Percentiles rank a stretch among this genome's conserved stretches.
Evolutionary conservation across 2,888 invertebrate species (phyloP).

Genomic region (Oscheius sp.): DNA sequence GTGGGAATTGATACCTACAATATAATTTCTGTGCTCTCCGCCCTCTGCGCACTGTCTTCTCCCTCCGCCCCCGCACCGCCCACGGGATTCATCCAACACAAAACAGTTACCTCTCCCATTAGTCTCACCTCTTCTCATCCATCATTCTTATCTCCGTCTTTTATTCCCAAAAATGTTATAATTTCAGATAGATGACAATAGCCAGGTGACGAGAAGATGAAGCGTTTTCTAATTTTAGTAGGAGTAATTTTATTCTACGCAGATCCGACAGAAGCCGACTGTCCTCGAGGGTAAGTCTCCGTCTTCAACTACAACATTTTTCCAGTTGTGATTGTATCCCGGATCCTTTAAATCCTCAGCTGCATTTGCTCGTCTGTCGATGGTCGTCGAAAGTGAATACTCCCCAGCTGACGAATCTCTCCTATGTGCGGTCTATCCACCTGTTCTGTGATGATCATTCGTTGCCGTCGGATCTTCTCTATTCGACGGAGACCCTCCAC

Average conservation of each 20-base stretch:
- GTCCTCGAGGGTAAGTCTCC: conserved; percentile 15
- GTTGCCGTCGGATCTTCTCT: conserved; percentile 42
- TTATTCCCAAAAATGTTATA: neutral
- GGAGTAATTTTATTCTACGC: conserved; percentile 9
- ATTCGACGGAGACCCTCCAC: conserved; percentile 38
- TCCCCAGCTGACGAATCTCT: conserved; percentile 14
- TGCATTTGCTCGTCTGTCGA: conserved; percentile 45
- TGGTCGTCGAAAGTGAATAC: conserved; percentile 25
- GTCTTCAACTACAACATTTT: neutral
- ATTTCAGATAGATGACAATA: conserved; percentile 9
- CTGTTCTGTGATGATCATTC: conserved; percentile 28
- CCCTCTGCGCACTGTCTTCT: neutral
- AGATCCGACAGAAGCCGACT: neutral
- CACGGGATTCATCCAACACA: conserved; percentile 15
- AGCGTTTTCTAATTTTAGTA: neutral
- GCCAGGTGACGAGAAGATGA: conserved; percentile 8
- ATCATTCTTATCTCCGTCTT: neutral
- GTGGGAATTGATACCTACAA: neutral
- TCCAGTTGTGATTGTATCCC: conserved; percentile 65
- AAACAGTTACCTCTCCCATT: conserved; percentile 23
- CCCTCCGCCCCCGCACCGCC: conserved; percentile 28
- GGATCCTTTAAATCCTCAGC: conserved; percentile 51
- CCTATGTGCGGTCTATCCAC: conserved; percentile 31
- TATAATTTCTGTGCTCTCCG: neutral
- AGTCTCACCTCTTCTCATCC: neutral